Base-by-base conservation (phyloP, 2,113 vertebrate species). In the Acrocephalus arundinaceus region DNA sequence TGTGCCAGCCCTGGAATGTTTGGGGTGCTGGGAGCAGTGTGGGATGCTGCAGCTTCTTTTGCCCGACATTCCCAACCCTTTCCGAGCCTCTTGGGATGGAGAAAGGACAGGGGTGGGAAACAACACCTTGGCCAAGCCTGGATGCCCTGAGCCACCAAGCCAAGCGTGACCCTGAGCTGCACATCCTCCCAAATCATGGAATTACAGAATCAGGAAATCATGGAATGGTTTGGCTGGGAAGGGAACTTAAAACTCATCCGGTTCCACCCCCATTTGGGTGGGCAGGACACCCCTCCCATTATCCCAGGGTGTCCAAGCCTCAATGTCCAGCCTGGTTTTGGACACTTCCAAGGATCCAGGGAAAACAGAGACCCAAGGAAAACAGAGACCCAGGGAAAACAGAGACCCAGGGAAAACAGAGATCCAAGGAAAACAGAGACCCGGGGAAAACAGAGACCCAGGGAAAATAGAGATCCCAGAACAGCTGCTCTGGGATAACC, bases 131-230 rank as follows among this genome's bases (percentile, higher is more conserved):
- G 63, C 31, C 31, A 45, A 35, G 57, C 3, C 25, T 20, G 66
- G 55, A 15, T 24, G 46, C 20, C 15, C n/a, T 0, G 1, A 55
- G 9, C 14, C 78, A 81, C 28, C 28, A 2, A 39, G 30, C 15
- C 20, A 15, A 15, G 35, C 0, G 0, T 3, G 22, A 35, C 35
- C 61, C 71, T 5, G 19, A 68, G 68, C 55, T 52, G 23, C 75
- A 46, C 49, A 46, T 41, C 58, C 62, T 71, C 41, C 11, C 0
- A 10, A 45, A 45, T 23, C 52, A 2, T 0, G 16, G 51, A 79
- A 24, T 21, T 16, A 12, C 0, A 0, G 54, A 10, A 9, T 33
- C 35, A 18, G 8, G 24, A 35, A 39, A 25, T 4, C 30, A 3
- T 0, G 37, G 68, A 14, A 27, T 13, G 46, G 7, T n/a, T 30